phyloP scores from a whole-genome alignment of 2,113 vertebrate species.

The Megalops atlanticus region DNA sequence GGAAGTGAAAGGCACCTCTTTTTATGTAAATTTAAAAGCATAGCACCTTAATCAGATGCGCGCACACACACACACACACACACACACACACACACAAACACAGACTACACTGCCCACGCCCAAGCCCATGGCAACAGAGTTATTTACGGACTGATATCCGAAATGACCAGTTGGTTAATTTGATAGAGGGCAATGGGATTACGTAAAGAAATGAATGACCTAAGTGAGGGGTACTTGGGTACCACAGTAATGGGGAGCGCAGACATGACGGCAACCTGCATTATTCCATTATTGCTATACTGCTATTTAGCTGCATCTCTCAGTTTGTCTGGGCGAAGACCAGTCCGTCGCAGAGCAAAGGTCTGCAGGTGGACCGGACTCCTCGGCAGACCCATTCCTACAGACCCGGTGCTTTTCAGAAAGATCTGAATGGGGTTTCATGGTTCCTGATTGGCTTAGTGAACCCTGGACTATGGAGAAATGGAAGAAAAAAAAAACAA shows the following conservation, averaged over 20 bases:
- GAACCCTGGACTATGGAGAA: neutral
- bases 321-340: conserved; percentile 48
- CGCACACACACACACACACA: too few relatives aligned
- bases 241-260: conserved; percentile 73
- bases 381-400: neutral
- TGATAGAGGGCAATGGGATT: conserved; percentile 77
- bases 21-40: conserved; percentile 72
- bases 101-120: too few relatives aligned
- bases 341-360: neutral
- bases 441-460: neutral
- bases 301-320: conserved; percentile 69
- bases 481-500: neutral
- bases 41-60: conserved; percentile 76
- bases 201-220: conserved; percentile 78
- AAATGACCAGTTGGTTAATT: conserved; percentile 79
- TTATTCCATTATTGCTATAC: conserved; percentile 72
- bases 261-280: conserved; percentile 72
- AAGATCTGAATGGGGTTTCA: neutral
- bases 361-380: neutral
- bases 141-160: conserved; percentile 74
- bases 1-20: conserved; percentile 73
- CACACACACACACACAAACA: too few relatives aligned
- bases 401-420: too few relatives aligned
- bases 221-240: conserved; percentile 71
- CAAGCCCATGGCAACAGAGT: conserved; percentile 67